phyloP scores from a whole-genome alignment of 1,140 invertebrate species.

The Drosophila ananassae region DNA sequence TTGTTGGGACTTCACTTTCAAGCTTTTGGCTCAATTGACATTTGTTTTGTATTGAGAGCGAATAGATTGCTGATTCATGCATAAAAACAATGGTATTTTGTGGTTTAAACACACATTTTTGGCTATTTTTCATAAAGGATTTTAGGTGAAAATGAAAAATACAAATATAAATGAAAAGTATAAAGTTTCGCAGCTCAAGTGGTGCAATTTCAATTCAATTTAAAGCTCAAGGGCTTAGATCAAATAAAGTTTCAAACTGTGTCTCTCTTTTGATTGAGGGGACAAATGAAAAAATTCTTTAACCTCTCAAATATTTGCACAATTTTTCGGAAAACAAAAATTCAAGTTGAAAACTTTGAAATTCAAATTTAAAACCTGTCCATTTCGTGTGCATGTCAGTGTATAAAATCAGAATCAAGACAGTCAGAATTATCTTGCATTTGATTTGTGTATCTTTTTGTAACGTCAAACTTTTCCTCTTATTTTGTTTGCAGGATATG shows the following conservation, averaged over 20 bases:
- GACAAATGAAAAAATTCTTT: neutral
- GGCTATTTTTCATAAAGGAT: constrained; percentile 5
- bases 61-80: constrained; percentile 8
- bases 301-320: neutral
- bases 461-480: constrained; percentile 29
- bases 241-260: neutral
- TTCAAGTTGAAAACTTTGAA: neutral
- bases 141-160: neutral
- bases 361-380: neutral
- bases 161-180: neutral
- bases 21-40: constrained; percentile 35
- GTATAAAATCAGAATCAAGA: neutral
- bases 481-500: constrained; percentile 35
- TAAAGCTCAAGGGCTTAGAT: neutral
- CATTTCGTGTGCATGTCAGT: neutral
- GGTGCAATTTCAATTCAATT: neutral
- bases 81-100: constrained; percentile 1
- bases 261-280: neutral
- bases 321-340: neutral
- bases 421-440: constrained; percentile 8
- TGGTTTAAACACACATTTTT: neutral
- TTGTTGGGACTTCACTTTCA: constrained; percentile 37
- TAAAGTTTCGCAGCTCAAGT: neutral
- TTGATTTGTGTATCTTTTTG: constrained; percentile 39
- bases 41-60: constrained; percentile 20